A percentile compares a stretch with the other conserved stretches of the same genome.
These are phyloP conservation scores for Amblyornis subalaris DNA, from an alignment of 2,113 vertebrate genomes.

Conservation along the genomic window DNA sequence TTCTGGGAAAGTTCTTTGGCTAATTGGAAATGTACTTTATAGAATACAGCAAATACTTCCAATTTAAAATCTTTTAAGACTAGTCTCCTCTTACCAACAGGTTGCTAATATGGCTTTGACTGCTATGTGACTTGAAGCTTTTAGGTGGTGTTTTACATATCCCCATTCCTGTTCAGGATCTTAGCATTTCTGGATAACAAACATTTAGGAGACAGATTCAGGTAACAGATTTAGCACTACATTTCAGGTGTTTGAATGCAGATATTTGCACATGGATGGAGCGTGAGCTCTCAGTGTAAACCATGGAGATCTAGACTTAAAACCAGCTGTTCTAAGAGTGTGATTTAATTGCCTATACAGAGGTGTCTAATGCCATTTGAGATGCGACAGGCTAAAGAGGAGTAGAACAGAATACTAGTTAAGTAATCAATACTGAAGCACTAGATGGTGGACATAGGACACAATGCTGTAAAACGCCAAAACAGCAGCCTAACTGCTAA, in stretches of 20 bases:
- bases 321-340: not conserved
- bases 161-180: not conserved
- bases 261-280: not conserved
- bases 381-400: not conserved
- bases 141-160: not conserved
- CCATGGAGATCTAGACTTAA: not conserved
- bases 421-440: not conserved
- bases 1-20: conserved; percentile 18
- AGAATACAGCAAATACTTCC: not conserved
- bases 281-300: not conserved
- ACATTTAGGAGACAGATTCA: not conserved
- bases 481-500: not conserved
- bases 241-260: not conserved
- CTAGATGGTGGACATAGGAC: not conserved
- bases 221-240: not conserved
- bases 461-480: not conserved
- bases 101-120: not conserved
- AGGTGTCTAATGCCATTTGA: not conserved
- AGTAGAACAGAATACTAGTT: not conserved
- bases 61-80: conserved; percentile 1
- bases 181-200: not conserved
- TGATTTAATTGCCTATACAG: not conserved
- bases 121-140: not conserved
- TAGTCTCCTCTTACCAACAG: not conserved
- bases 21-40: conserved; percentile 31